Evolutionary conservation across 53 echinoderm and acorn worm species (phyloP), one percentile per base, ranked within the genome.

Genomic region (Glandiceps talaboti): DNA sequence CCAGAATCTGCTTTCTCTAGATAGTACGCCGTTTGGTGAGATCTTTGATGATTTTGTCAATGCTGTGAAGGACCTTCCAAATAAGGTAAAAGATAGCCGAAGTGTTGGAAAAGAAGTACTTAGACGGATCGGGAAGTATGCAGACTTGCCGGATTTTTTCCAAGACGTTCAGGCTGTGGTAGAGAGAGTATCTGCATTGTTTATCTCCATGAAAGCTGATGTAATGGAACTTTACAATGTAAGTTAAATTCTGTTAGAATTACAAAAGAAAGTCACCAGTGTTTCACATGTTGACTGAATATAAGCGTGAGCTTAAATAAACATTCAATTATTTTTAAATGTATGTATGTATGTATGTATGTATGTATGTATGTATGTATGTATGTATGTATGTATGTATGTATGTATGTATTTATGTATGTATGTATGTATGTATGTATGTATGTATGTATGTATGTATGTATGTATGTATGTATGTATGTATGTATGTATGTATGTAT

Each of bases 201-300:
- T 83, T 33, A 87, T 74, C n/a, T 82, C 82, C 29, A 79, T 87
- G 72, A 87, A 82, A 79, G 79, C 87, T 0, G 87, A 87, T 28
- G 80, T 87, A 64, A 87, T 87, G 87, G 83, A 83, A 33, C 82
- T 87, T 75, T 87, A 87, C 73, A 33, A 80, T 73, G 87, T 87
- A 74, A 79, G 77, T 30, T 45, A n/a, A n/a, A n/a, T n/a, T n/a
- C n/a, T n/a, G n/a, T n/a, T n/a, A n/a, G n/a, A n/a, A n/a, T n/a
- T n/a, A n/a, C n/a, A n/a, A n/a, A n/a, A n/a, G n/a, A n/a, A n/a
- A n/a, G n/a, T n/a, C n/a, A n/a, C n/a, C n/a, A n/a, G n/a, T n/a
- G n/a, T n/a, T n/a, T n/a, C n/a, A n/a, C n/a, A n/a, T n/a, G n/a
- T n/a, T n/a, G n/a, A n/a, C n/a, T n/a, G n/a, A n/a, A n/a, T n/a